A percentile compares a stretch with the other conserved stretches of the same genome.
phyloP scores from a whole-genome alignment of 1,140 invertebrate genomes.

The Ceratina calcarata region DNA sequence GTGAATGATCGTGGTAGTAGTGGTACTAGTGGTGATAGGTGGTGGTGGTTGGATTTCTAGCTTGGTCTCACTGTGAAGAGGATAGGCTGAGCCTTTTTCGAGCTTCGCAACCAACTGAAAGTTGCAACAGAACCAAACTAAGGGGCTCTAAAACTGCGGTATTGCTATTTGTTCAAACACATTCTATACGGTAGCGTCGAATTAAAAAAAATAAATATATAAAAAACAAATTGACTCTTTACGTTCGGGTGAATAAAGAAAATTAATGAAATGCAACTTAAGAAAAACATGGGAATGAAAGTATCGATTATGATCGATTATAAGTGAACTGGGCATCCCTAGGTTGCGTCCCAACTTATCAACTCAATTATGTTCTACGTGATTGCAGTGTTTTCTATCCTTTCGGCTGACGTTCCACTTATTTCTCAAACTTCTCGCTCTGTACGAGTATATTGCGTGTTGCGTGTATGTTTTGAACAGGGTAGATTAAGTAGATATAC shows the following conservation, averaged over 20 bases:
- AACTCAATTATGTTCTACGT: constrained; percentile 43
- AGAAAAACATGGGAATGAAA: neutral
- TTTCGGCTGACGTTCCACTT: constrained; percentile 51
- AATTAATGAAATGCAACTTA: neutral
- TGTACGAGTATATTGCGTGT: constrained; percentile 41
- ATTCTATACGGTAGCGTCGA: neutral
- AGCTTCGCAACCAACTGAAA: constrained; percentile 43
- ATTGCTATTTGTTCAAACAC: too few species aligned
- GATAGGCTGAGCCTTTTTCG: constrained; percentile 41
- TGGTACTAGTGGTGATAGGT: constrained; percentile 28
- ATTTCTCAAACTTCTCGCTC: constrained; percentile 46
- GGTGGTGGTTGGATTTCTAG: constrained; percentile 38
- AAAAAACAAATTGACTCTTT: neutral
- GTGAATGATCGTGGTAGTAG: constrained; percentile 26
- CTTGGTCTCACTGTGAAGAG: constrained; percentile 44
- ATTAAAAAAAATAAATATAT: neutral
- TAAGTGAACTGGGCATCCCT: constrained; percentile 59
- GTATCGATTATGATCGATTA: constrained; percentile 60
- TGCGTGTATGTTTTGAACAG: constrained; percentile 52
- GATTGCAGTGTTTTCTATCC: constrained; percentile 14
- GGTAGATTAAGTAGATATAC: neutral
- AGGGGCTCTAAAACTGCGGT: constrained; percentile 14
- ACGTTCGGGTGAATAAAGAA: neutral
- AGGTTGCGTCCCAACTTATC: constrained; percentile 47
- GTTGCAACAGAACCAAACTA: constrained; percentile 35